Evolutionary conservation across 1,140 invertebrate species (phyloP).

Genomic region (Andricus grossulariae): DNA sequence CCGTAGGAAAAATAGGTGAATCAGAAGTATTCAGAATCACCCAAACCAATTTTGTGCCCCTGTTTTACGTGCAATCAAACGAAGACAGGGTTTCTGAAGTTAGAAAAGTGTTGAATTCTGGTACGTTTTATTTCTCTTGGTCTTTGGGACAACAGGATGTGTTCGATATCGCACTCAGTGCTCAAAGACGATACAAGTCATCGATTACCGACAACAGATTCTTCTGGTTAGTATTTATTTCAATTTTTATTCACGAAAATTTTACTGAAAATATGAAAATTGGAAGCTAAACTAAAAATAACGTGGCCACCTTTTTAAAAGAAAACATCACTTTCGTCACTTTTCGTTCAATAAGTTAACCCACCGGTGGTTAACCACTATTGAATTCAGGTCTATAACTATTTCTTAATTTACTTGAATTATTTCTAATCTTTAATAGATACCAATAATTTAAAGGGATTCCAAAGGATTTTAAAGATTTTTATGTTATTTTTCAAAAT

Average conservation of each 20-base stretch:
- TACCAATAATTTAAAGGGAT: too few species aligned
- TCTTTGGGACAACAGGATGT: constrained; percentile 73
- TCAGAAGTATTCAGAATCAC: constrained; percentile 96
- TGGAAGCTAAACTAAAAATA: too few species aligned
- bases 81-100: constrained; percentile 88
- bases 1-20: constrained; percentile 94
- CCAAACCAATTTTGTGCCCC: constrained; percentile 91
- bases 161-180: constrained; percentile 94
- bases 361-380: too few species aligned
- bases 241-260: background rate
- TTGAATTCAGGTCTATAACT: too few species aligned
- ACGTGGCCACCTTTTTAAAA: too few species aligned
- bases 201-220: constrained; percentile 93
- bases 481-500: too few species aligned
- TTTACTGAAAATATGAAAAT: background rate
- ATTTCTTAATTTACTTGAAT: too few species aligned
- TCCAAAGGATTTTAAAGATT: too few species aligned
- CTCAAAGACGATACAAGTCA: constrained; percentile 89
- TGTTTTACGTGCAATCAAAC: constrained; percentile 86
- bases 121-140: constrained; percentile 98
- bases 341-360: too few species aligned
- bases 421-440: too few species aligned
- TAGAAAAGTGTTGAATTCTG: constrained; percentile 93
- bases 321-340: too few species aligned
- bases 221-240: constrained; percentile 85